These are phyloP conservation scores for Nesogale talazaci DNA, from an alignment of 2,113 vertebrate genomes.

Conservation along the genomic window DNA sequence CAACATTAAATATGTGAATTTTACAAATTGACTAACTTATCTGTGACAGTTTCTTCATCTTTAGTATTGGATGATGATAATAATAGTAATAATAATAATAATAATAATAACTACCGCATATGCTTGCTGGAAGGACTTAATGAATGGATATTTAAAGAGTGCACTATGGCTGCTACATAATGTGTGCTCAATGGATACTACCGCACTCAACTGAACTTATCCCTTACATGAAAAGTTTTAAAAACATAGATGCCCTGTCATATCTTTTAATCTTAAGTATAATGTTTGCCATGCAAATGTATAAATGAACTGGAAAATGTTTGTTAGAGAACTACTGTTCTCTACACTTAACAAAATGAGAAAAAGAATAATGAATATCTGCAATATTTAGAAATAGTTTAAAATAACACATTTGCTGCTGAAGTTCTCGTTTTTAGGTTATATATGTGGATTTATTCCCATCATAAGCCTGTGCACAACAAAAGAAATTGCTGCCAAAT, in stretches of 20 bases:
- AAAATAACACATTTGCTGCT: rapidly evolving
- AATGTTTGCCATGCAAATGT: rapidly evolving
- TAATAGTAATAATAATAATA: neutral
- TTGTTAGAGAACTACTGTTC: rapidly evolving
- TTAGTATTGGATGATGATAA: too few relatives aligned
- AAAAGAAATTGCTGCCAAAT: neutral
- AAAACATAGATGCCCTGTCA: neutral
- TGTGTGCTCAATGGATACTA: neutral
- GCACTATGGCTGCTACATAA: neutral
- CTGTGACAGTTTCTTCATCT: neutral
- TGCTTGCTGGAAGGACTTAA: neutral
- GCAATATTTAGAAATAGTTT: too few relatives aligned
- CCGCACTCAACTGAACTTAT: neutral
- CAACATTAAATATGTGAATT: neutral
- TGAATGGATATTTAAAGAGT: neutral
- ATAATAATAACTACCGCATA: neutral
- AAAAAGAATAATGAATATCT: neutral
- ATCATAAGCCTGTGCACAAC: neutral
- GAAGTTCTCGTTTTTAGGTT: neutral
- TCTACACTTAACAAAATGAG: too few relatives aligned
- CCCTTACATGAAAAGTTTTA: neutral
- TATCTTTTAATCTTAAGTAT: rapidly evolving
- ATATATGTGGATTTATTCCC: neutral
- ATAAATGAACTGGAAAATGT: rapidly evolving
- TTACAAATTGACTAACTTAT: neutral